A percentile compares a stretch with the other conserved stretches of the same genome.
These are phyloP conservation scores for Mus pahari DNA, from an alignment of 2,113 vertebrate genomes.

Conservation along the genomic window DNA sequence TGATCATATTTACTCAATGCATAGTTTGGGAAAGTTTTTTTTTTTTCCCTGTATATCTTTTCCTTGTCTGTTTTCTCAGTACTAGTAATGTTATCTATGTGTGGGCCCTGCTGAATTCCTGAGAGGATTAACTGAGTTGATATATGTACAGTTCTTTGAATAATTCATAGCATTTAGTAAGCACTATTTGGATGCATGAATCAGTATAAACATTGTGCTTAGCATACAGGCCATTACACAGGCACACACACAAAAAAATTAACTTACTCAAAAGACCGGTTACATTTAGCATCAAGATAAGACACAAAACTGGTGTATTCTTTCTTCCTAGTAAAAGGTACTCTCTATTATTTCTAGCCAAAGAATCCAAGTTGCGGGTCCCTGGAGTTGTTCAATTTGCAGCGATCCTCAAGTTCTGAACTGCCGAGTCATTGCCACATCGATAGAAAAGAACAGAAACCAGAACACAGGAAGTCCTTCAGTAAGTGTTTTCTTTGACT, in stretches of 20 bases:
- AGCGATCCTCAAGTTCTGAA: constrained; percentile 90
- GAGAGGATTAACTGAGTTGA: constrained; percentile 10
- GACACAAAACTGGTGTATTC: neutral
- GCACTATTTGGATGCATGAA: neutral
- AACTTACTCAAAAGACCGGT: neutral
- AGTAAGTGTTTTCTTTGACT: constrained; percentile 86
- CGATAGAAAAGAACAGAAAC: constrained; percentile 90
- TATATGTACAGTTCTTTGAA: neutral
- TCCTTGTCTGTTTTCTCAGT: constrained; percentile 46
- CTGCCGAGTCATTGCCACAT: constrained; percentile 86
- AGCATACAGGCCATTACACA: neutral
- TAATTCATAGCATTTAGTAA: constrained; percentile 8
- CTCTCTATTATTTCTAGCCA: constrained; percentile 83
- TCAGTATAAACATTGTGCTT: neutral
- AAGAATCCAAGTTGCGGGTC: constrained; percentile 82
- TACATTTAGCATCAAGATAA: constrained; percentile 51
- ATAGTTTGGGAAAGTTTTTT: constrained; percentile 38
- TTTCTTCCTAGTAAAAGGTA: constrained; percentile 25
- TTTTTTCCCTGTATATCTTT: constrained; percentile 48
- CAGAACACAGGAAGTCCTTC: constrained; percentile 92
- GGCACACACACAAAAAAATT: constrained; percentile 55
- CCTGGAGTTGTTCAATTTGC: constrained; percentile 85
- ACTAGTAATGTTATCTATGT: neutral
- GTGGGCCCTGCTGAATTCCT: neutral
- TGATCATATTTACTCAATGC: neutral